phyloP scores from a whole-genome alignment of 2,113 vertebrate genomes.

The Hystrix brachyura region DNA sequence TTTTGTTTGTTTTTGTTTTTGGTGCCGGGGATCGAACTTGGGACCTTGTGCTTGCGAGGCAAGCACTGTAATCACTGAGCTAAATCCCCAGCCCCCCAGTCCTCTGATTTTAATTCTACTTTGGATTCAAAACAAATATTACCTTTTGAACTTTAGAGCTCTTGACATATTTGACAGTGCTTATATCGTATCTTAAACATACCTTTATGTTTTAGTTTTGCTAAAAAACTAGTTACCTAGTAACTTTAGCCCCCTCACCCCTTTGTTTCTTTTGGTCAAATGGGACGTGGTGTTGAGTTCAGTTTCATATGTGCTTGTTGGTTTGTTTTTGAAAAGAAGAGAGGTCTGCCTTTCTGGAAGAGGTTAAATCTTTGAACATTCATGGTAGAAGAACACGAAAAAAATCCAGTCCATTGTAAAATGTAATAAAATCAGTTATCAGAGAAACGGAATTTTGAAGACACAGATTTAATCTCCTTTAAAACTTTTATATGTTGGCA shows the following conservation, averaged over 20 bases:
- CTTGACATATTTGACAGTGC: background rate
- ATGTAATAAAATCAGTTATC: conserved; percentile 30
- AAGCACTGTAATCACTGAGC: no score
- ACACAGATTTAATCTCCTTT: background rate
- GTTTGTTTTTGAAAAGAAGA: conserved; percentile 34
- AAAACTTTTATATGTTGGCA: background rate
- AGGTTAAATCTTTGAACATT: conserved; percentile 38
- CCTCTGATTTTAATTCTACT: conserved; percentile 22
- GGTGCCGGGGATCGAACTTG: no score
- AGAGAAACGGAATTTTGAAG: conserved; percentile 22
- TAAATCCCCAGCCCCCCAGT: background rate
- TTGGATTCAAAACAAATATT: background rate
- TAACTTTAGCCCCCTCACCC: background rate
- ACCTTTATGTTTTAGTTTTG: background rate
- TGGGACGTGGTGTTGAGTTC: background rate
- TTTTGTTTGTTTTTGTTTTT: no score
- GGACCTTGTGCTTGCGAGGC: no score
- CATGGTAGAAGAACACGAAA: background rate
- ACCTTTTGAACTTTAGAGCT: background rate
- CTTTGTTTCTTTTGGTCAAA: background rate
- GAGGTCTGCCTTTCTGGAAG: background rate
- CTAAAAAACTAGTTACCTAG: background rate
- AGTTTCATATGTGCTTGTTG: background rate
- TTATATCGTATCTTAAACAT: background rate
- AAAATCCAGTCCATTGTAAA: background rate